A percentile compares a stretch with the other conserved stretches of the same genome.
Evolutionary conservation across 2,797 vertebrate species (phyloP).

Genomic region (Gouania willdenowi): DNA sequence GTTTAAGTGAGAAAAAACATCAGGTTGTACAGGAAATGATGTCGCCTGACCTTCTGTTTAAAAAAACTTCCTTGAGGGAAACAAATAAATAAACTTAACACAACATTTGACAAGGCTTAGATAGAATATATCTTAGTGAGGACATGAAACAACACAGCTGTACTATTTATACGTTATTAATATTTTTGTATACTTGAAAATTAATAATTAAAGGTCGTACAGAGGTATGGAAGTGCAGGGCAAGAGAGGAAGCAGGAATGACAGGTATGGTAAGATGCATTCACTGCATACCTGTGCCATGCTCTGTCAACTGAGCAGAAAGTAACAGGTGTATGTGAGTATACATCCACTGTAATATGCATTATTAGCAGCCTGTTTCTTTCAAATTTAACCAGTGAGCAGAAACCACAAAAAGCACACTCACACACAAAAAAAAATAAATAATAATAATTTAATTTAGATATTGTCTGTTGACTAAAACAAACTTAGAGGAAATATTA

Average conservation of each 20-base stretch:
- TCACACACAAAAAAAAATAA: neutral
- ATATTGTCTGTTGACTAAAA: neutral
- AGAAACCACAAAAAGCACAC: neutral
- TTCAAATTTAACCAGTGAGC: neutral
- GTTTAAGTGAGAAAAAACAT: too few species aligned
- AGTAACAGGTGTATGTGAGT: neutral
- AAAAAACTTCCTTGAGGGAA: too few species aligned
- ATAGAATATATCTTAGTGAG: too few species aligned
- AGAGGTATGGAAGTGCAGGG: slow-evolving; percentile 19
- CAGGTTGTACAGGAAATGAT: too few species aligned
- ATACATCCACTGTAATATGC: neutral
- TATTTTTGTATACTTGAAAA: too few species aligned
- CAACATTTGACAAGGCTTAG: too few species aligned
- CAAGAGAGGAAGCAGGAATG: slow-evolving; percentile 10
- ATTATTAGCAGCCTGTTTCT: neutral
- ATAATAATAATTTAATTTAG: too few species aligned
- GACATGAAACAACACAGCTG: too few species aligned
- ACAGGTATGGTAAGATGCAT: neutral
- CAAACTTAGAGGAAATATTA: neutral
- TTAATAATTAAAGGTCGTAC: too few species aligned
- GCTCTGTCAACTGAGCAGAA: neutral
- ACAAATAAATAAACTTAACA: too few species aligned
- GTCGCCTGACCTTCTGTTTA: too few species aligned
- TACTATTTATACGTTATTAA: too few species aligned
- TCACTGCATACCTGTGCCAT: slow-evolving; percentile 3